These are phyloP conservation scores for Pomacea canaliculata DNA, from an alignment of 2,888 invertebrate species.

Conservation along the genomic window DNA sequence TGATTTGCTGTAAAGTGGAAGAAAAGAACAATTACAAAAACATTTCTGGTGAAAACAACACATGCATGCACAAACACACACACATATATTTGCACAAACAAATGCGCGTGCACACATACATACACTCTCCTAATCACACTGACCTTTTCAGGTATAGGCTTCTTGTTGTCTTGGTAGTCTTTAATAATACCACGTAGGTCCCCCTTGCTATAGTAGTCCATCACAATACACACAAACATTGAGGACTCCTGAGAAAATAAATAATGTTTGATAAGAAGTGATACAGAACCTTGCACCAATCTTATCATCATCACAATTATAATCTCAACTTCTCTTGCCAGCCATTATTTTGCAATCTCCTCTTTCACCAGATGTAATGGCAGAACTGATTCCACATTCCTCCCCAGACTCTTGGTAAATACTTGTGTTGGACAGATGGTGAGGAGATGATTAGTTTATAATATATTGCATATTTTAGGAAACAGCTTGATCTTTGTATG, in stretches of 20 bases:
- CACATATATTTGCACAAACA: conserved; percentile 4
- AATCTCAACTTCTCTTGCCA: too few species aligned
- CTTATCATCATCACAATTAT: too few species aligned
- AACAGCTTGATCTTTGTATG: too few species aligned
- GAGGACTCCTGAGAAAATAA: conserved; percentile 56
- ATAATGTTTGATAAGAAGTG: not conserved
- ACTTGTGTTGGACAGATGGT: too few species aligned
- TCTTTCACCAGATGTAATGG: too few species aligned
- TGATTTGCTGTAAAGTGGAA: conserved; percentile 49
- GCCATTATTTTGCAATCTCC: too few species aligned
- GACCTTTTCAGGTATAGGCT: conserved; percentile 59
- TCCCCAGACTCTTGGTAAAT: too few species aligned
- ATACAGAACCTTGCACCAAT: too few species aligned
- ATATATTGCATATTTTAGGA: too few species aligned
- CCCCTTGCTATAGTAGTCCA: conserved; percentile 63
- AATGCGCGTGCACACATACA: not conserved
- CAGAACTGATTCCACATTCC: too few species aligned
- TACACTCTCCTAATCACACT: not conserved
- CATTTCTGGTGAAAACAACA: not conserved
- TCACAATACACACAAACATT: conserved; percentile 65
- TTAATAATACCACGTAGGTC: conserved; percentile 53
- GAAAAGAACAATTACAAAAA: not conserved
- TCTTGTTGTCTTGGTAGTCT: conserved; percentile 48
- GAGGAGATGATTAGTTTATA: too few species aligned
- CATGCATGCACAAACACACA: not conserved